A percentile compares a stretch with the other conserved stretches of the same genome.
phyloP scores from a whole-genome alignment of 2,888 invertebrate species.

The Epirrhoe alternata region DNA sequence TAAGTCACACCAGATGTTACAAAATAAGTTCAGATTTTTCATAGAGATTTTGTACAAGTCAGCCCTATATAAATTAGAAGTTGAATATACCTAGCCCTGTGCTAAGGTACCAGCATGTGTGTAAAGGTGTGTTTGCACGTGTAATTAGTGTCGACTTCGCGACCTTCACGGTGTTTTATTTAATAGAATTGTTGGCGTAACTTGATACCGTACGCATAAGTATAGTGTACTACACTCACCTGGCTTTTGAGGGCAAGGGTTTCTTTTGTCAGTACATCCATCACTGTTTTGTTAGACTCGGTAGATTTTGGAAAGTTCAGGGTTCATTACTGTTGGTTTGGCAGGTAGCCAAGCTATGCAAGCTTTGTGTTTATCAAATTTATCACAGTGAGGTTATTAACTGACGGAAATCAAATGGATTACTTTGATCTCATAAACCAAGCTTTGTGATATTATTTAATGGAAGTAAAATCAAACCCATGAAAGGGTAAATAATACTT shows the following conservation, averaged over 20 bases:
- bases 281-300: conserved; percentile 1
- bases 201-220: conserved; percentile 30
- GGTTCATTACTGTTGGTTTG: neutral
- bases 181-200: conserved; percentile 58
- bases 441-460: neutral
- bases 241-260: conserved; percentile 21
- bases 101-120: conserved; percentile 19
- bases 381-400: neutral
- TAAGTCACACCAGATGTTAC: too few relatives aligned
- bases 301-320: neutral
- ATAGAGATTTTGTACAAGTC: neutral
- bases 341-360: conserved; percentile 1
- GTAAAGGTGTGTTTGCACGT: conserved; percentile 36
- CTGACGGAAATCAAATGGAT: neutral
- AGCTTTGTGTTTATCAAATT: neutral
- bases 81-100: too few relatives aligned
- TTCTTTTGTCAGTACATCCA: conserved; percentile 8
- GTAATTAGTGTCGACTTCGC: conserved; percentile 53
- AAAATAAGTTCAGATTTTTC: too few relatives aligned
- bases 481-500: too few relatives aligned
- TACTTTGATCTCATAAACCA: neutral
- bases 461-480: neutral
- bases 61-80: conserved; percentile 29
- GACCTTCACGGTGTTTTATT: conserved; percentile 62
- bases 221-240: conserved; percentile 5